A percentile compares a stretch with the other conserved stretches of the same genome.
phyloP scores from a whole-genome alignment of 2,113 vertebrate genomes.

The Chiloscyllium plagiosum region DNA sequence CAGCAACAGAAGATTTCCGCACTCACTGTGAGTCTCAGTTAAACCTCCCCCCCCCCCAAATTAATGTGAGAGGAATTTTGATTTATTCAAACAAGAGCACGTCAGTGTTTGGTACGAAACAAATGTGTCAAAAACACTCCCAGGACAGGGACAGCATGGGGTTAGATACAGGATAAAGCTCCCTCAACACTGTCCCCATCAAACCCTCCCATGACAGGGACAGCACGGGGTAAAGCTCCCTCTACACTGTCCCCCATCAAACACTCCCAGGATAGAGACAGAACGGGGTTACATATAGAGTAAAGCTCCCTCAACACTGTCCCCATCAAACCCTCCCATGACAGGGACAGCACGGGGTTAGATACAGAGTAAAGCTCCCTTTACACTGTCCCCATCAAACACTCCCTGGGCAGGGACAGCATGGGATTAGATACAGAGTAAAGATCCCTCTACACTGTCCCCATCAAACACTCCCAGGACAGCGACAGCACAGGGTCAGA shows the following conservation, averaged over 20 bases:
- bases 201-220: not conserved
- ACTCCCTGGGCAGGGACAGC: not conserved
- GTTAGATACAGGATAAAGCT: not conserved
- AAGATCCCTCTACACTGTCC: no score
- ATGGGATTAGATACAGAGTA: no score
- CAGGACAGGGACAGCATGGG: not conserved
- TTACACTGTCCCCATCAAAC: not conserved
- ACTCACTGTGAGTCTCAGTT: not conserved
- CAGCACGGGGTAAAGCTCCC: conserved; percentile 2
- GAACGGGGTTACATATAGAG: not conserved
- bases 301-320: not conserved
- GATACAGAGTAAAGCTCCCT: not conserved
- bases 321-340: conserved; percentile 2
- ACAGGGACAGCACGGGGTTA: not conserved
- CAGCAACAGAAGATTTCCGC: not conserved
- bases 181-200: not conserved
- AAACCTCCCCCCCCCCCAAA: not conserved
- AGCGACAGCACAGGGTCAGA: no score
- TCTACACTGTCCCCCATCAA: not conserved
- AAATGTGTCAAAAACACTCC: not conserved
- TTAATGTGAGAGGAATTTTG: not conserved
- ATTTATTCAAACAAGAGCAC: not conserved
- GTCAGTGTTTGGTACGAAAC: not conserved
- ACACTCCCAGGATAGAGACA: not conserved
- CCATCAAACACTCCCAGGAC: no score